These are phyloP conservation scores for Hydropsyche betteni DNA, from an alignment of 2,888 invertebrate genomes.

Conservation along the genomic window DNA sequence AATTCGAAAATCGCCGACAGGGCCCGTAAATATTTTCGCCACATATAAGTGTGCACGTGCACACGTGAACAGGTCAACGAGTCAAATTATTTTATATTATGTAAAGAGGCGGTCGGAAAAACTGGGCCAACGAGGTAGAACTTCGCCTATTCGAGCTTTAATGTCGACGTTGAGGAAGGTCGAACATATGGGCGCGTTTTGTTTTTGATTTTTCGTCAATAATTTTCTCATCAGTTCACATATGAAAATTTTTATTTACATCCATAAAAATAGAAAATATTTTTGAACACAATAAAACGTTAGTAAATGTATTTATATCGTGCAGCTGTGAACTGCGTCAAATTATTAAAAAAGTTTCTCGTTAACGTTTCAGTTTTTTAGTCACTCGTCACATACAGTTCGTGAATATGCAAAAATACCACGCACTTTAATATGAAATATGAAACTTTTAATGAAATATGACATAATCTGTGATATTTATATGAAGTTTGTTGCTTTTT, in stretches of 20 bases:
- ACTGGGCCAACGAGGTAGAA: conserved; percentile 37
- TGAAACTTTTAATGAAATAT: too few species aligned
- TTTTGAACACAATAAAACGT: too few species aligned
- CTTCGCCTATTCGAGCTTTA: conserved; percentile 33
- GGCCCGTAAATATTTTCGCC: not conserved
- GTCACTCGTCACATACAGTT: too few species aligned
- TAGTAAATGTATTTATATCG: too few species aligned
- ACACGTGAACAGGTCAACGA: conserved; percentile 21
- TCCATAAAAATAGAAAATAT: not conserved
- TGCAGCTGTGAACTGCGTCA: too few species aligned
- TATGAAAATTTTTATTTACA: not conserved
- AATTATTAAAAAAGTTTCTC: too few species aligned
- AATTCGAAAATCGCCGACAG: too few species aligned
- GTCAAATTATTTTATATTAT: conserved; percentile 32
- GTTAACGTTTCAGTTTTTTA: too few species aligned
- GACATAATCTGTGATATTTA: too few species aligned
- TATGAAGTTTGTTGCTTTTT: too few species aligned
- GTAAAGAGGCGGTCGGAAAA: conserved; percentile 32
- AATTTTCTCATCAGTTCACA: not conserved
- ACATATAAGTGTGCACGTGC: not conserved
- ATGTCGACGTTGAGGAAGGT: conserved; percentile 31
- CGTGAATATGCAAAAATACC: too few species aligned
- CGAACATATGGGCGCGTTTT: not conserved
- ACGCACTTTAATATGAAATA: too few species aligned
- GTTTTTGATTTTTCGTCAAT: not conserved